These are phyloP conservation scores for Himalopsyche tibetana DNA, from an alignment of 2,888 invertebrate genomes.

Conservation along the genomic window DNA sequence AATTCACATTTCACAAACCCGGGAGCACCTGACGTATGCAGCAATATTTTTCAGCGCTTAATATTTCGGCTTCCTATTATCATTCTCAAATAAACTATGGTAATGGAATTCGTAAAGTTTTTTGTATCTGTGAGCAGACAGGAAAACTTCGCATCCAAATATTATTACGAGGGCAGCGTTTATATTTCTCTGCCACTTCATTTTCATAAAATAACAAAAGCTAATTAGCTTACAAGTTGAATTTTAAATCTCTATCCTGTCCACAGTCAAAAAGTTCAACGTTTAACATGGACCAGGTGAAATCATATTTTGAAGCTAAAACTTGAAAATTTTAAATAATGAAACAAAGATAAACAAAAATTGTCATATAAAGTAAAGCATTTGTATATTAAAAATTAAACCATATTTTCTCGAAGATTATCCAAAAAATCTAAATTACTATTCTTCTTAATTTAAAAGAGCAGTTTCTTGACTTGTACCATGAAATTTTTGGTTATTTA, in stretches of 20 bases:
- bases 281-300: background rate
- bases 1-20: no score
- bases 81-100: slow-evolving; percentile 63
- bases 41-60: background rate
- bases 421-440: no score
- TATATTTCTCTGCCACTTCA: slow-evolving; percentile 68
- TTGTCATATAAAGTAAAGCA: no score
- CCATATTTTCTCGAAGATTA: no score
- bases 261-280: slow-evolving; percentile 52
- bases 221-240: slow-evolving; percentile 71
- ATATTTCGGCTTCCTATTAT: background rate
- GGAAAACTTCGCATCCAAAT: slow-evolving; percentile 56
- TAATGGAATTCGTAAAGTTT: slow-evolving; percentile 65
- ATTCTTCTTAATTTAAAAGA: no score
- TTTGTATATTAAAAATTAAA: no score
- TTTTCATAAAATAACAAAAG: slow-evolving; percentile 77
- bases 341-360: background rate
- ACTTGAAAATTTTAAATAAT: background rate
- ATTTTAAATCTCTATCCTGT: slow-evolving; percentile 61
- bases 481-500: no score
- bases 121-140: slow-evolving; percentile 50
- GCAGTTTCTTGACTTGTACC: no score
- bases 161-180: slow-evolving; percentile 51
- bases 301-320: background rate
- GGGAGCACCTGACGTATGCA: background rate